Base-by-base conservation (phyloP, 2,888 invertebrate genomes). In the Psylliodes chrysocephalus region DNA sequence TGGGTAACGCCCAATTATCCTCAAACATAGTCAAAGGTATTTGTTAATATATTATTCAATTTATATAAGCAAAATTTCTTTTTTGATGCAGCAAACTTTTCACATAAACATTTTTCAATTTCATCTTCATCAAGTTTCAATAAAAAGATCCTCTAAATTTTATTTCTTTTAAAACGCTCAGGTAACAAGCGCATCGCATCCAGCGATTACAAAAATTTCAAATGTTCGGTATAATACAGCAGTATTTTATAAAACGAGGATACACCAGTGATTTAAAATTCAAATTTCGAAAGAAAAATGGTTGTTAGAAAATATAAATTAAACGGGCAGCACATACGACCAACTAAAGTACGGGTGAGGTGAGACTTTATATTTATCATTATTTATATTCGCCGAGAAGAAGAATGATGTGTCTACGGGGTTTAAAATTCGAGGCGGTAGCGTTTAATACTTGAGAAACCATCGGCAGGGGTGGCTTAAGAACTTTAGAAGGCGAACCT, bases 381-480 rank as follows among this genome's bases (percentile, higher is more conserved):
- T 67, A 67, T 67, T 64, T 64, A 67, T 67, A 64, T 64, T 53
- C 57, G 57, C 33, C 53, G 28, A 61, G 63, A 54, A 55, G 63
- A 40, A 54, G 64, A 54, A 47, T 53, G 56, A 49, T 44, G 59
- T 51, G 40, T 38, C 63, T 61, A 22, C 46, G 28, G 52, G 60
- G 44, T 55, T 60, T 66, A 55, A 62, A 57, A 63, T 63, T 60
- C 57, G 42, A 47, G 46, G 65, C 59, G 51, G 54, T 38, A 55
- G 12, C 66, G 61, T 64, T 70, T 64, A 68, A 70, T 68, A 66
- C 66, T 49, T 49, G 12, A 22, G n/a, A 38, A 47, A 19, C 56
- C 15, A 8, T 14, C 17, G 42, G 35, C 54, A 55, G 35, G 15
- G 47, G 19, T 35, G 47, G 47, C 18, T 47, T 56, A 3, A 14